Percentiles rank a stretch among this genome's conserved stretches.
Conservation (phyloP, 1,140 invertebrate species). For the Galleria mellonella region DNA sequence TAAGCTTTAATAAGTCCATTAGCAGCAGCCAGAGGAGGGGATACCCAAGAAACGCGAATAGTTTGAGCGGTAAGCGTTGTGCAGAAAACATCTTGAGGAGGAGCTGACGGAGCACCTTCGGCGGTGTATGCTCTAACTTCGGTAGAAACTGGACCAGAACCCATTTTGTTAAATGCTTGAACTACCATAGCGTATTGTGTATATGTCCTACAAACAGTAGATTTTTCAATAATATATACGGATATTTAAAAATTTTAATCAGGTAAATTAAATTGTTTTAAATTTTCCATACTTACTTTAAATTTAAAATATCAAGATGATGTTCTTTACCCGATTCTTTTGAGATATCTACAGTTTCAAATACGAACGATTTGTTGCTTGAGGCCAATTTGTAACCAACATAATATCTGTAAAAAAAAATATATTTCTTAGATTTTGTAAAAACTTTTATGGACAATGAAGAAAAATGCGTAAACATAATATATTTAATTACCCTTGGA, state of each 20-base stretch:
- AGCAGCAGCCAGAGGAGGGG: slow-evolving; percentile 90
- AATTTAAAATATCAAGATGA: slow-evolving; percentile 86
- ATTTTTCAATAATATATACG: not conserved
- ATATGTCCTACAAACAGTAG: slow-evolving; percentile 81
- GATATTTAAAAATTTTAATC: not conserved
- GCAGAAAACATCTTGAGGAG: slow-evolving; percentile 93
- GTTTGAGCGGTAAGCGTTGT: slow-evolving; percentile 94
- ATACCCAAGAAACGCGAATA: slow-evolving; percentile 94
- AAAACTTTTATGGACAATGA: not conserved
- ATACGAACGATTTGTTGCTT: slow-evolving; percentile 92
- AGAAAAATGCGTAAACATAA: not conserved
- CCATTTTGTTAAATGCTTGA: slow-evolving; percentile 96
- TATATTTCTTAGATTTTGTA: not conserved
- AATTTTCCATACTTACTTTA: slow-evolving; percentile 76
- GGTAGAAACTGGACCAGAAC: slow-evolving; percentile 91
- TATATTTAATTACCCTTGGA: slow-evolving; percentile 77
- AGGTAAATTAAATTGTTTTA: not conserved
- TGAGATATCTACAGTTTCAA: slow-evolving; percentile 93
- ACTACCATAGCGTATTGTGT: slow-evolving; percentile 96
- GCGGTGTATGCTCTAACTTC: slow-evolving; percentile 93
- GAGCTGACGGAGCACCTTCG: slow-evolving; percentile 94
- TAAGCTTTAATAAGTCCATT: slow-evolving; percentile 97
- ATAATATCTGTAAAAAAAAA: slow-evolving; percentile 78
- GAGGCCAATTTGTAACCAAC: slow-evolving; percentile 92
- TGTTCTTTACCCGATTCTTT: slow-evolving; percentile 94